These are phyloP conservation scores for Xyrauchen texanus DNA, from an alignment of 2,113 vertebrate species.

Conservation along the genomic window DNA sequence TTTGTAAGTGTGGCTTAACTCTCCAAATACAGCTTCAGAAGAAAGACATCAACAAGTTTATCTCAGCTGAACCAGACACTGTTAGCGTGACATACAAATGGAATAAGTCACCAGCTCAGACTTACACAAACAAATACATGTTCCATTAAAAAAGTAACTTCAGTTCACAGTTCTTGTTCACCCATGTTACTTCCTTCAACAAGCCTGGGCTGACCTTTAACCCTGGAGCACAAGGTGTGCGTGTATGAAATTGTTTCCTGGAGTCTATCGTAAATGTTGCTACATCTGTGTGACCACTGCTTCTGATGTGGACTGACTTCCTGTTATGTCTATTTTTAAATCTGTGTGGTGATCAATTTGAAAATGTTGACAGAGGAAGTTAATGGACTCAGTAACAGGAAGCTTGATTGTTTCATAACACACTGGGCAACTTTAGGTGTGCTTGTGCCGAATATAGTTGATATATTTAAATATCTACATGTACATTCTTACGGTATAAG, in stretches of 20 bases:
- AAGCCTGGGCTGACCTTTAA: slow-evolving; percentile 16
- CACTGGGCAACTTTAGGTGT: background rate
- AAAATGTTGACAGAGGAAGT: slow-evolving; percentile 14
- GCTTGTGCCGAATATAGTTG: background rate
- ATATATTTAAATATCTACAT: background rate
- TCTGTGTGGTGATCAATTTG: slow-evolving; percentile 35
- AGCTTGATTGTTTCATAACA: slow-evolving; percentile 26
- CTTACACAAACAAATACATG: slow-evolving; percentile 1
- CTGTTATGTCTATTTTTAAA: slow-evolving; percentile 52
- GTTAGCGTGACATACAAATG: no score
- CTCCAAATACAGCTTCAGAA: no score
- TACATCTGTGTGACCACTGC: background rate
- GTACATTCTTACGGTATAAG: background rate
- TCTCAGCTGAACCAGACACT: no score
- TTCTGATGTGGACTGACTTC: slow-evolving; percentile 43
- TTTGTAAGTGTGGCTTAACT: no score
- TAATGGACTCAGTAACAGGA: background rate
- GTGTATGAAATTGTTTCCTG: slow-evolving; percentile 28
- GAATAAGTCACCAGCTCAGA: background rate
- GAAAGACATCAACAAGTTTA: no score
- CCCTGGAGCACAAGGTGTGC: slow-evolving; percentile 15
- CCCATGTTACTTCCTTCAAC: background rate
- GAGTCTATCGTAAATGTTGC: slow-evolving; percentile 32
- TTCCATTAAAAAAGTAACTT: background rate
- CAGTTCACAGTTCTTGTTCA: background rate